Base-by-base conservation (phyloP, 2,113 vertebrate genomes). In the Vanacampus margaritifer region DNA sequence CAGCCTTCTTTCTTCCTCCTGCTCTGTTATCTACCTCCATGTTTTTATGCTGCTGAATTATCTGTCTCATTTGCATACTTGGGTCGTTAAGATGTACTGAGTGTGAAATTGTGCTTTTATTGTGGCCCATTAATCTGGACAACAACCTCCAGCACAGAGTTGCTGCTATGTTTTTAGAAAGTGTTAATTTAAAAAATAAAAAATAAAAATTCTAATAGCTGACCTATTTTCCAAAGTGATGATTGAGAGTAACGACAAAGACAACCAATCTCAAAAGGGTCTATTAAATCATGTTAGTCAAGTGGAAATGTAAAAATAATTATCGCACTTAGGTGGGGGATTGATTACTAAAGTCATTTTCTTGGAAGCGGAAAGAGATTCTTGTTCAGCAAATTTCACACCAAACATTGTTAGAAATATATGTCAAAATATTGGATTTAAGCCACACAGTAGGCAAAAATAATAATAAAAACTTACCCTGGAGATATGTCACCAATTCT, bases 11-110 rank as follows among this genome's bases (percentile, higher is more conserved):
- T 62, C 41, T 39, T 41, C 26, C 11, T 39, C 35, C 23, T 43
- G 37, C 59, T 62, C 59, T 41, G n/a, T 41, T 43, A 62, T 62
- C 59, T 62, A 24, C 59, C 37, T 6, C 9, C 12, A 24, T 41
- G 21, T 62, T 62, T 28, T 62, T 24, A 43, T 39, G 59, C 39
- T 16, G 37, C 59, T 62, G 59, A 41, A 62, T 62, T 62, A 62
- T 62, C 36, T 24, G n/a, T 41, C 37, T 62, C 59, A 62, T 62
- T 62, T 62, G 59, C 59, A 62, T 62, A 62, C 37, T 62, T 43
- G n/a, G n/a, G 59, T 41, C 59, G 59, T 62, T 62, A 62, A 62
- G 59, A 62, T 62, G 59, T 43, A 62, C 59, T 62, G 36, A 41
- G 37, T 62, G 59, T 62, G 59, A 62, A 62, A 41, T 41, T 62